These are phyloP conservation scores for Cephus nigrinus DNA, from an alignment of 2,888 invertebrate genomes.

Conservation along the genomic window DNA sequence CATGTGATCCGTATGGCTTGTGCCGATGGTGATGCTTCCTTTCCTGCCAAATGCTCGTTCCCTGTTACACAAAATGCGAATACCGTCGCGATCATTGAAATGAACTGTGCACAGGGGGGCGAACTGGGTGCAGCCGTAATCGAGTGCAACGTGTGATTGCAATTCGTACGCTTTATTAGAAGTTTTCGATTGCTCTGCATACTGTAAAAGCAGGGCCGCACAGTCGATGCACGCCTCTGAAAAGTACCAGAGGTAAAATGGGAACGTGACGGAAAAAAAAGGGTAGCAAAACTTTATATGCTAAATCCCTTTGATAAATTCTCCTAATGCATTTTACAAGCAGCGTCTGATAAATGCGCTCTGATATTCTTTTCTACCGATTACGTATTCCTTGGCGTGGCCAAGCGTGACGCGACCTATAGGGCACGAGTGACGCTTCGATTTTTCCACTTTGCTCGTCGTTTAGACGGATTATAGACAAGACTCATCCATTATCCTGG, in stretches of 20 bases:
- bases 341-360: background rate
- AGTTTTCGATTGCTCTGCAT: background rate
- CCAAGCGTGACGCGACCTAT: background rate
- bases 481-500: constrained; percentile 31
- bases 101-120: background rate
- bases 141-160: background rate
- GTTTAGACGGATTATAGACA: constrained; percentile 25
- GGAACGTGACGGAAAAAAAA: background rate
- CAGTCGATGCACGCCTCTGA: background rate
- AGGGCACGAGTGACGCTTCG: constrained; percentile 12
- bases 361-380: background rate
- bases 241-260: background rate
- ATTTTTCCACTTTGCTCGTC: constrained; percentile 17
- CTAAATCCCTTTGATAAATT: background rate
- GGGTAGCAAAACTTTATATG: background rate
- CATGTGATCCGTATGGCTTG: background rate
- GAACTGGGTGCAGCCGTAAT: background rate
- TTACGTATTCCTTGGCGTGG: background rate
- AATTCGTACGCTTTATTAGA: background rate
- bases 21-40: background rate
- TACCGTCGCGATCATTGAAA: background rate
- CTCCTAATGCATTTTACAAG: background rate
- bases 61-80: background rate
- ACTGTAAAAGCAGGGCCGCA: background rate
- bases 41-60: background rate